phyloP scores from a whole-genome alignment of 2,113 vertebrate species.

The Macaca nemestrina region DNA sequence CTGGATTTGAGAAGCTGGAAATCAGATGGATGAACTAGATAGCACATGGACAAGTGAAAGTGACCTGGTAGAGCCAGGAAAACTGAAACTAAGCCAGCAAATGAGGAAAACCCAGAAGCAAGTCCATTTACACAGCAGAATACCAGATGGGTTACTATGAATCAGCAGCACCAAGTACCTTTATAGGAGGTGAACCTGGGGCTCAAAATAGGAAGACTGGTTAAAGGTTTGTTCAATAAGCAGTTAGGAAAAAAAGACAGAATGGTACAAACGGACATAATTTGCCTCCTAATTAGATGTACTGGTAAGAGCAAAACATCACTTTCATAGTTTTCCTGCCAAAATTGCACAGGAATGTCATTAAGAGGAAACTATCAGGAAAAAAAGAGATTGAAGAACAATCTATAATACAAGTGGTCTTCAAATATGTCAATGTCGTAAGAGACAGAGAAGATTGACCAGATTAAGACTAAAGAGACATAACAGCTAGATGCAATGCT shows the following conservation, averaged over 20 bases:
- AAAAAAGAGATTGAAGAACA: not conserved
- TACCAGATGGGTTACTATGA: conserved; percentile 1
- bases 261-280: not conserved
- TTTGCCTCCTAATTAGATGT: not conserved
- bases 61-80: not conserved
- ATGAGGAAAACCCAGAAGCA: not conserved
- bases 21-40: not conserved
- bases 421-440: not conserved
- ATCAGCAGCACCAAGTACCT: not conserved
- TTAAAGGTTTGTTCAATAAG: not conserved
- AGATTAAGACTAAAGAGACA: not conserved
- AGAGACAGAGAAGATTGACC: not conserved
- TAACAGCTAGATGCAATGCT: not conserved
- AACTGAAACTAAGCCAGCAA: not conserved
- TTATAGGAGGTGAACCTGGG: not conserved
- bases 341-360: not conserved
- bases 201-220: not conserved
- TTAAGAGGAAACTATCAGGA: not conserved
- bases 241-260: not conserved
- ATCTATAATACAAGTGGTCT: not conserved
- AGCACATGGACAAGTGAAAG: not conserved
- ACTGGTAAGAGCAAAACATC: not conserved
- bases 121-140: not conserved
- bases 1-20: not conserved
- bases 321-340: not conserved